phyloP scores from a whole-genome alignment of 2,113 vertebrate genomes.

The Corynorhinus townsendii region DNA sequence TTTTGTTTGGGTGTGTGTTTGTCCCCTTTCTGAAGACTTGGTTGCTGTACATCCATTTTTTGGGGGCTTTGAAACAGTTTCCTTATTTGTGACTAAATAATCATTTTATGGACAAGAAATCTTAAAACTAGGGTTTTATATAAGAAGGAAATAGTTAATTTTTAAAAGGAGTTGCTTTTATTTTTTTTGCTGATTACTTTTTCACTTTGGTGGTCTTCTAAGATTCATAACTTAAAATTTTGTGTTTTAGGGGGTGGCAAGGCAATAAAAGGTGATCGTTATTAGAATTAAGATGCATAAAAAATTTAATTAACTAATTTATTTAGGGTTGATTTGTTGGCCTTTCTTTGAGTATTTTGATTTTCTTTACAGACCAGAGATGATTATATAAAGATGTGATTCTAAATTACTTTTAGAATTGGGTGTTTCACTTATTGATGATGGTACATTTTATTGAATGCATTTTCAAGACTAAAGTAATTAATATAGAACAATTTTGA shows the following conservation, averaged over 20 bases:
- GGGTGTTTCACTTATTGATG: background rate
- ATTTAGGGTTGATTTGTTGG: background rate
- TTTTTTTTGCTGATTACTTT: background rate
- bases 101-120: background rate
- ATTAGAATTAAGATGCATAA: constrained; percentile 1
- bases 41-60: background rate
- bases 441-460: background rate
- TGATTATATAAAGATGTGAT: background rate
- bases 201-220: background rate
- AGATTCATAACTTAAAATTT: constrained; percentile 12
- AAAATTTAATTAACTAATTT: constrained; percentile 1
- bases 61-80: background rate
- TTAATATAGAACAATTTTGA: background rate
- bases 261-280: background rate
- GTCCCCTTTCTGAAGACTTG: background rate
- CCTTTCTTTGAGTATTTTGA: background rate
- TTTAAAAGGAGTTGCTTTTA: background rate
- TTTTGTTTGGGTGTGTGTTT: background rate
- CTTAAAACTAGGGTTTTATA: background rate
- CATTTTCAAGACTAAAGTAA: background rate
- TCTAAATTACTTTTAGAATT: background rate
- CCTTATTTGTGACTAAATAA: constrained; percentile 38
- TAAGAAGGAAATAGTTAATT: background rate
- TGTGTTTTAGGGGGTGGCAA: background rate
- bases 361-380: constrained; percentile 3